These are phyloP conservation scores for Eumacrocentrus americanus DNA, from an alignment of 2,888 invertebrate genomes.

Conservation along the genomic window DNA sequence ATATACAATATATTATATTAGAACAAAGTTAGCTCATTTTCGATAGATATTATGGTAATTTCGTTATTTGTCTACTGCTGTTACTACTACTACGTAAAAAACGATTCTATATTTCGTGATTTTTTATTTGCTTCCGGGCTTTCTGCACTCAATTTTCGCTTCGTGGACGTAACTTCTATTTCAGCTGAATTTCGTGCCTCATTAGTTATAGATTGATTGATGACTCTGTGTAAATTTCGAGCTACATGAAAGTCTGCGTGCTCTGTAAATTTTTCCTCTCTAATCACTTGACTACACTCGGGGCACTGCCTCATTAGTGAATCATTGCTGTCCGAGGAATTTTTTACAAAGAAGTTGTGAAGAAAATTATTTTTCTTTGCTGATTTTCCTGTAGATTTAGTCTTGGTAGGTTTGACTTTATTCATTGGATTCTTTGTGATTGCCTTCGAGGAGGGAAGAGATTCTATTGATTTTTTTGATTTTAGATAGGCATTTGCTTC, in stretches of 20 bases:
- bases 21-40: no score
- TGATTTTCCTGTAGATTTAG: conserved; percentile 34
- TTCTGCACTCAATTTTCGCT: conserved; percentile 17
- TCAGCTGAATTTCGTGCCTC: conserved; percentile 9
- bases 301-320: conserved; percentile 66
- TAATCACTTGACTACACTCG: conserved; percentile 72
- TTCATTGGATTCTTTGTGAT: conserved; percentile 29
- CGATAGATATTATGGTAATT: no score
- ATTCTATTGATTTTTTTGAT: conserved; percentile 22
- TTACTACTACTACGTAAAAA: conserved; percentile 38
- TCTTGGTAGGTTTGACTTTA: conserved; percentile 33
- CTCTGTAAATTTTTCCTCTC: conserved; percentile 69
- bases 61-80: no score
- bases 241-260: conserved; percentile 89
- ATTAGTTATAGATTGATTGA: conserved; percentile 62
- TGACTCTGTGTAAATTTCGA: conserved; percentile 72
- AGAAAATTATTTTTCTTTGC: conserved; percentile 40
- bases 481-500: conserved; percentile 50
- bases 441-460: conserved; percentile 32
- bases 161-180: conserved; percentile 25
- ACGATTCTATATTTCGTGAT: conserved; percentile 20
- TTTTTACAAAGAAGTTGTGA: conserved; percentile 63
- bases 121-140: conserved; percentile 17
- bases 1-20: no score
- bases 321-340: conserved; percentile 39